phyloP scores from a whole-genome alignment of 2,113 vertebrate species.

The Orientallactaga bullata region DNA sequence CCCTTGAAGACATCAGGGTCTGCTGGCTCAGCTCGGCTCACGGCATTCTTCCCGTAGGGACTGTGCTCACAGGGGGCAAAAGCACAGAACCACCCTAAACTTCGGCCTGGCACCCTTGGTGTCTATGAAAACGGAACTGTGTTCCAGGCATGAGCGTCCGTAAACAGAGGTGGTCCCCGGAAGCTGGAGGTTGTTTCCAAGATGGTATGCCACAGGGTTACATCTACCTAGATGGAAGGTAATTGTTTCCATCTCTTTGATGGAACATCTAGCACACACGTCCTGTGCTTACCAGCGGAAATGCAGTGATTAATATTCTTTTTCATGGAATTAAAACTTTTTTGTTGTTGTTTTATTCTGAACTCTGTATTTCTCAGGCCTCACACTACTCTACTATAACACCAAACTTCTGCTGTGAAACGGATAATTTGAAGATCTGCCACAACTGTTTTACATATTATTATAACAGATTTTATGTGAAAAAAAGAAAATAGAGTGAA shows the following conservation, averaged over 20 bases:
- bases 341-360: neutral
- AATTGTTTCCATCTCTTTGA: neutral
- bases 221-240: neutral
- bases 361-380: neutral
- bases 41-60: neutral
- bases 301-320: neutral
- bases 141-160: neutral
- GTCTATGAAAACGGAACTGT: neutral
- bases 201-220: neutral
- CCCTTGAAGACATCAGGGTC: neutral
- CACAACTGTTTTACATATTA: neutral
- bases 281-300: neutral
- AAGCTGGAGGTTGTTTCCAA: neutral
- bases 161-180: neutral
- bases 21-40: neutral
- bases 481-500: neutral
- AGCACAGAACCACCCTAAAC: neutral
- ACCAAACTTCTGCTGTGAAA: conserved; percentile 22
- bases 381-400: neutral
- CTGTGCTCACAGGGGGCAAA: neutral
- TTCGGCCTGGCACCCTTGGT: neutral
- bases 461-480: neutral
- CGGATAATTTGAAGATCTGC: conserved; percentile 31
- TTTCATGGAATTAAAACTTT: neutral
- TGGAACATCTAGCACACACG: neutral